A percentile compares a stretch with the other conserved stretches of the same genome.
phyloP scores from a whole-genome alignment of 2,113 vertebrate species.

The Rhinopomastus cyanomelas region DNA sequence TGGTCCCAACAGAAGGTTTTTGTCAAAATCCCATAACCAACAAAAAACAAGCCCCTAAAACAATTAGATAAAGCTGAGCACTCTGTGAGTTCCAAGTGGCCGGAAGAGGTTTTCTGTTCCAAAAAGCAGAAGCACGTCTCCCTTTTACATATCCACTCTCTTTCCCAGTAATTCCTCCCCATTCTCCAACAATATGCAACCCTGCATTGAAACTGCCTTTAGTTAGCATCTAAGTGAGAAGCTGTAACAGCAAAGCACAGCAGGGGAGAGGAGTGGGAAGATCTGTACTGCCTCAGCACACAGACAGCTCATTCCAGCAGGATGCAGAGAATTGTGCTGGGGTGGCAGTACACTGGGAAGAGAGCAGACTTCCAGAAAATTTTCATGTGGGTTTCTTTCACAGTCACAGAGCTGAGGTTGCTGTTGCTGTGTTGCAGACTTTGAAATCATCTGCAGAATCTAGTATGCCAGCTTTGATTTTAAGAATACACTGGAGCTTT shows the following conservation, averaged over 20 bases:
- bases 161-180: not conserved
- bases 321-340: not conserved
- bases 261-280: not conserved
- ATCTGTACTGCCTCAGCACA: not conserved
- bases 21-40: not conserved
- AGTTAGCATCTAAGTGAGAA: not conserved
- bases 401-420: not conserved
- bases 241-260: not conserved
- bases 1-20: not conserved
- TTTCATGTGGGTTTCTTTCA: not conserved
- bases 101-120: not conserved
- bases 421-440: not conserved
- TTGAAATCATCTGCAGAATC: not conserved
- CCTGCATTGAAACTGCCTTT: not conserved
- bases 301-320: not conserved
- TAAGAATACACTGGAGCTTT: not conserved
- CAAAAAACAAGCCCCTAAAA: not conserved
- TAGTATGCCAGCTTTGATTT: not conserved
- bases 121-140: not conserved
- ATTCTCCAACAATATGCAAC: not conserved
- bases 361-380: not conserved
- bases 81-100: not conserved
- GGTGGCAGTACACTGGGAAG: not conserved
- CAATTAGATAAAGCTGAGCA: not conserved
- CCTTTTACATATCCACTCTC: not conserved